Evolutionary conservation across 2,888 invertebrate genomes (phyloP).

Genomic region (Galerucella calmariensis): DNA sequence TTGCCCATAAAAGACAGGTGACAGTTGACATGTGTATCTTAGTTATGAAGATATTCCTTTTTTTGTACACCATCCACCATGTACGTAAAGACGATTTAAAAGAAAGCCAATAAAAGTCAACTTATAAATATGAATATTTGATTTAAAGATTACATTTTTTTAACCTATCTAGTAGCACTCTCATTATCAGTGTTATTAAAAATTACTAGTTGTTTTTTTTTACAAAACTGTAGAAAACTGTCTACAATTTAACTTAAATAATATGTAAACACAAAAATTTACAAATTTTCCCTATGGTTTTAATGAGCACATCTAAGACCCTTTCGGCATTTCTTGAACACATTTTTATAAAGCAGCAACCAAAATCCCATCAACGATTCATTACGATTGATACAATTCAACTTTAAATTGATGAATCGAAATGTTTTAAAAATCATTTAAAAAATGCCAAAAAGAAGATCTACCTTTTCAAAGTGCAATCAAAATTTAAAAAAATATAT

Average conservation of each 20-base stretch:
- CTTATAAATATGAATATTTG: slow-evolving; percentile 24
- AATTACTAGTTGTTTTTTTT: slow-evolving; percentile 11
- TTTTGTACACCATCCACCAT: neutral
- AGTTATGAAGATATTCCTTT: neutral
- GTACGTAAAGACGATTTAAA: neutral
- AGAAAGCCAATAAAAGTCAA: slow-evolving; percentile 13
- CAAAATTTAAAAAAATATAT: slow-evolving; percentile 12
- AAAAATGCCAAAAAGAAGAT: slow-evolving; percentile 1
- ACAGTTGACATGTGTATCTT: neutral
- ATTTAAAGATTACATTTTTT: slow-evolving; percentile 26
- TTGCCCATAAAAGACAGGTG: too few relatives aligned
- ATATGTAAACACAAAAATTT: neutral
- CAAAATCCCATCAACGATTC: neutral
- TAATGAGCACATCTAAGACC: neutral
- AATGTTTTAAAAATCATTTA: neutral
- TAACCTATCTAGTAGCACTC: slow-evolving; percentile 23
- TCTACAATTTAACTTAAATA: slow-evolving; percentile 4
- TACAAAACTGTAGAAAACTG: slow-evolving; percentile 21
- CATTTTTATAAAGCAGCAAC: neutral
- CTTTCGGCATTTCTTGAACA: neutral
- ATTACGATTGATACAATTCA: too few relatives aligned
- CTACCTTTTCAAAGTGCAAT: neutral
- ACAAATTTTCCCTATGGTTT: neutral
- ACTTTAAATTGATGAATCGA: too few relatives aligned
- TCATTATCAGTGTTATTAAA: slow-evolving; percentile 20